phyloP scores from a whole-genome alignment of 2,888 invertebrate species.

The Scaptodrosophila latifasciaeformis region DNA sequence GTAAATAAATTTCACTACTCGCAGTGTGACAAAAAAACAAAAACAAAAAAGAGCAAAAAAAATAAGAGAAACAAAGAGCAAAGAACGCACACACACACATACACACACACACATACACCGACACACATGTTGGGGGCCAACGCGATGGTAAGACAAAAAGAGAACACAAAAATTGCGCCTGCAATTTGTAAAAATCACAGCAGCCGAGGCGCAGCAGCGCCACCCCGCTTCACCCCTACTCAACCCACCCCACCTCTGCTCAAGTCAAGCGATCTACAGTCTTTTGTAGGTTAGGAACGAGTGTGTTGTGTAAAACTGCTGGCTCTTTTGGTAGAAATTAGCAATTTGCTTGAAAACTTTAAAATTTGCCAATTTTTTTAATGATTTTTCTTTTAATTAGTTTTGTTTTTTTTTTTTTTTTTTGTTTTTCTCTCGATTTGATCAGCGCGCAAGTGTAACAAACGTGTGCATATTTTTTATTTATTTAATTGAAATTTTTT shows the following conservation, averaged over 20 bases:
- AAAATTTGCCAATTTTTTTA: conserved; percentile 4
- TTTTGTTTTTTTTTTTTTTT: conserved; percentile 6
- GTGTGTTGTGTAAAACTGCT: conserved; percentile 64
- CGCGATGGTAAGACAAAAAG: conserved; percentile 32
- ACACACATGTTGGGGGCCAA: conserved; percentile 8
- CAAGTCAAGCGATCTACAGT: no score
- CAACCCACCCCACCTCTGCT: no score
- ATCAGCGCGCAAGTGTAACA: conserved; percentile 55
- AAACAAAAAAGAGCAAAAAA: conserved; percentile 28
- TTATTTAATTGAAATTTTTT: no score
- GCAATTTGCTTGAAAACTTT: no score
- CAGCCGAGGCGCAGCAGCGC: conserved; percentile 17
- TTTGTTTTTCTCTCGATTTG: conserved; percentile 17
- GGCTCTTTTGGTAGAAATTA: conserved; percentile 20
- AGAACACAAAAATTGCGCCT: conserved; percentile 19
- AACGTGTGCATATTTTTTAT: conserved; percentile 48
- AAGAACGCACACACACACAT: no score
- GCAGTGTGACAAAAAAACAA: no score
- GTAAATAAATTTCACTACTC: no score
- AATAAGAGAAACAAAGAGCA: no score
- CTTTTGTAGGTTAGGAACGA: conserved; percentile 65
- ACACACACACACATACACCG: not conserved
- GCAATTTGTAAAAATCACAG: conserved; percentile 24
- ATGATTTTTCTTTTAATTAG: conserved; percentile 22
- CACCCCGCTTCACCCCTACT: no score